These are phyloP conservation scores for Drosophila nebulosa DNA, from an alignment of 1,140 invertebrate genomes.

Conservation along the genomic window DNA sequence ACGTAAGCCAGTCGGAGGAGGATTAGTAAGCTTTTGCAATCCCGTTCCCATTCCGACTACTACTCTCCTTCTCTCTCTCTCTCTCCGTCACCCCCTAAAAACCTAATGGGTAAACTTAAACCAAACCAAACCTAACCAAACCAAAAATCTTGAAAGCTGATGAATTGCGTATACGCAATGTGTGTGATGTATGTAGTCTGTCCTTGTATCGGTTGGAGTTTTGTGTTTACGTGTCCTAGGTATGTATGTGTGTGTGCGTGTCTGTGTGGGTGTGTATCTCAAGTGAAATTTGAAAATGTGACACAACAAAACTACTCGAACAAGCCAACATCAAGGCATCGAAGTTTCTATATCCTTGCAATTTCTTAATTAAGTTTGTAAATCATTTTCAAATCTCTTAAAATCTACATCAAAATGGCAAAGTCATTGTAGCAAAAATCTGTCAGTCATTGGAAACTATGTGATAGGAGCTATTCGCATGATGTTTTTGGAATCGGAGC, in stretches of 20 bases:
- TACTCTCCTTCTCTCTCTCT: too few relatives aligned
- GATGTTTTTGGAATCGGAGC: too few relatives aligned
- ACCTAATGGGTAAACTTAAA: background rate
- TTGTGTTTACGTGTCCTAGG: too few relatives aligned
- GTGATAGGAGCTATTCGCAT: too few relatives aligned
- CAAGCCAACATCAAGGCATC: constrained; percentile 31
- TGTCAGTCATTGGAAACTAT: background rate
- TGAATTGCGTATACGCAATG: constrained; percentile 68
- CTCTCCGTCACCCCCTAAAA: background rate
- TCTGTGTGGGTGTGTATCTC: constrained; percentile 5
- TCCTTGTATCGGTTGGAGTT: background rate
- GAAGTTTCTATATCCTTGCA: constrained; percentile 7
- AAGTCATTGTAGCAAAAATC: background rate
- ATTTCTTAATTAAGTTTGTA: background rate
- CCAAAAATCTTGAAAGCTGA: constrained; percentile 54
- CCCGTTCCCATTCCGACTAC: background rate
- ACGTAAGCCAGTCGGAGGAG: constrained; percentile 57
- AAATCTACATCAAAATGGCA: background rate
- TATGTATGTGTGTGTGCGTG: background rate
- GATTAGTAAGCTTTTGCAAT: constrained; percentile 45
- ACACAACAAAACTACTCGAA: constrained; percentile 19
- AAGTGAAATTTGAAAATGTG: constrained; percentile 69
- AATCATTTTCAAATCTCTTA: background rate
- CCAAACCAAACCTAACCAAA: background rate
- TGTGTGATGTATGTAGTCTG: background rate